Conservation (phyloP, 2,888 invertebrate genomes). For the Andrena minutula region DNA sequence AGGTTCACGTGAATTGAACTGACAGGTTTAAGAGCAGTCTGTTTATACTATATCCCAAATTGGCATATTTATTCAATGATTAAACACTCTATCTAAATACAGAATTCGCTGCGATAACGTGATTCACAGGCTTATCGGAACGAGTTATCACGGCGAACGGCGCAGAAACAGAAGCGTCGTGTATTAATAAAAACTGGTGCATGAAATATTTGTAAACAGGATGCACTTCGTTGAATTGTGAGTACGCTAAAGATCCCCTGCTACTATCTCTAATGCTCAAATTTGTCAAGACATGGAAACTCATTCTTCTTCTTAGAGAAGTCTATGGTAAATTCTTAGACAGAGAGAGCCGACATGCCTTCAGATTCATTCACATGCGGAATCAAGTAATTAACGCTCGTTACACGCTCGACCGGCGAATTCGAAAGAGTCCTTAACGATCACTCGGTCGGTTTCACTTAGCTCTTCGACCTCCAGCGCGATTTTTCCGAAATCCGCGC, state of each 20-base stretch:
- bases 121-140: slow-evolving; percentile 2
- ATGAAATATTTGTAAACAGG: neutral
- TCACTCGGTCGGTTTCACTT: slow-evolving; percentile 7
- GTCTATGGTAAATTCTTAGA: neutral
- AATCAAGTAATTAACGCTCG: slow-evolving; percentile 63
- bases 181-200: neutral
- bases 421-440: slow-evolving; percentile 29
- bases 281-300: neutral
- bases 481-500: neutral
- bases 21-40: neutral
- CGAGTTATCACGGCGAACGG: neutral
- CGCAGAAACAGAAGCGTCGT: neutral
- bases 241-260: neutral
- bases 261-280: neutral
- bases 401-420: slow-evolving; percentile 31
- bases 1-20: too few species aligned
- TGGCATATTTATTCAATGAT: neutral
- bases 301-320: neutral
- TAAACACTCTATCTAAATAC: neutral
- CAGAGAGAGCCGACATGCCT: slow-evolving; percentile 2
- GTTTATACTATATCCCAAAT: neutral
- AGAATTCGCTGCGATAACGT: neutral
- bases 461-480: slow-evolving; percentile 14
- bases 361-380: slow-evolving; percentile 29
- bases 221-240: neutral